phyloP scores from a whole-genome alignment of 2,888 invertebrate species.

The Criorhina ranunculi region DNA sequence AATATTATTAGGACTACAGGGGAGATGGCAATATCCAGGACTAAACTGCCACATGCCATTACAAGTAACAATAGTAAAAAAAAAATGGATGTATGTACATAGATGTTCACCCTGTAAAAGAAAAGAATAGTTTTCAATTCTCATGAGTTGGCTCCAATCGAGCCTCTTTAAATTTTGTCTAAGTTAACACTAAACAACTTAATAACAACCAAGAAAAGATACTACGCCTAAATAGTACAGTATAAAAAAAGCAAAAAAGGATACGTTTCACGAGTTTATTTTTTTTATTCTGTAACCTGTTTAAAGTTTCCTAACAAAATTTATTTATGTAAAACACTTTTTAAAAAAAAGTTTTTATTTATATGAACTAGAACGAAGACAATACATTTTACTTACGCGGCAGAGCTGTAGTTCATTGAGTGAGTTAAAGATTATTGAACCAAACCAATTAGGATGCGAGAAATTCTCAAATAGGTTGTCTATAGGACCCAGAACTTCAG shows the following conservation, averaged over 20 bases:
- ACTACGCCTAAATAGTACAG: slow-evolving; percentile 16
- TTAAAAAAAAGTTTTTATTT: background rate
- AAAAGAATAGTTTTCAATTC: background rate
- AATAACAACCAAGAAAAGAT: slow-evolving; percentile 1
- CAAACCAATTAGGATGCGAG: no score
- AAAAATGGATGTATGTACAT: no score
- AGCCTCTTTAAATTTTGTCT: background rate
- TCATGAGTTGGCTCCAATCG: background rate
- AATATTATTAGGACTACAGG: background rate
- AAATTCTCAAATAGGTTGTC: no score
- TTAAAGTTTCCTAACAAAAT: slow-evolving; percentile 33
- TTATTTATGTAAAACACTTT: no score
- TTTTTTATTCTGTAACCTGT: slow-evolving; percentile 45
- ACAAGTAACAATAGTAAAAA: no score
- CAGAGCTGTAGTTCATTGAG: no score
- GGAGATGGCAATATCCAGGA: no score
- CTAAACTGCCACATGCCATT: no score
- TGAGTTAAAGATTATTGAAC: no score
- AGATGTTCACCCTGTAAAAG: slow-evolving; percentile 20
- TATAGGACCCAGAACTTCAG: no score
- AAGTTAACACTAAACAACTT: slow-evolving; percentile 29
- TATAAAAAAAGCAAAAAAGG: slow-evolving; percentile 29
- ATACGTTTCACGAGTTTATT: slow-evolving; percentile 40
- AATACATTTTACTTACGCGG: no score
- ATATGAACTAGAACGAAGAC: background rate